These are phyloP conservation scores for Morone chrysops DNA, from an alignment of 2,113 vertebrate genomes.

Conservation along the genomic window DNA sequence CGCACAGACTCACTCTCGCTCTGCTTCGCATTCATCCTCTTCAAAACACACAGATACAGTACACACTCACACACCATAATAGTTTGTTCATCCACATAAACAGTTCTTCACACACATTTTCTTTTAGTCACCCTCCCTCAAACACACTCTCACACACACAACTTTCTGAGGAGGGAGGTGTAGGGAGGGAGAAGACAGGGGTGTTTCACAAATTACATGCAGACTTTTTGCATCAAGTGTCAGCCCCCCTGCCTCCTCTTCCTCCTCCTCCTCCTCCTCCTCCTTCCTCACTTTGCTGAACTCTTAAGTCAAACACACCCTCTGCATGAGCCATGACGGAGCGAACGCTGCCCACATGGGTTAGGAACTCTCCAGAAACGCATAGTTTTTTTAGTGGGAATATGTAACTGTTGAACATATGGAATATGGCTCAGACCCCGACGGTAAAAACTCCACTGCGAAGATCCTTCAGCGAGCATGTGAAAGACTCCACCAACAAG, in stretches of 20 bases:
- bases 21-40: neutral
- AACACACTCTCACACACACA: neutral
- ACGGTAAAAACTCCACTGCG: constrained; percentile 72
- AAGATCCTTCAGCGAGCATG: constrained; percentile 88
- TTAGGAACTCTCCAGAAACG: constrained; percentile 14
- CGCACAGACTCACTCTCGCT: neutral
- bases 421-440: constrained; percentile 75
- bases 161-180: constrained; percentile 8
- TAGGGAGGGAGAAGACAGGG: constrained; percentile 38
- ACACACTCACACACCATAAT: neutral
- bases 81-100: constrained; percentile 29
- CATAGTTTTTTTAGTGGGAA: constrained; percentile 21
- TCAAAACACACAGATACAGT: constrained; percentile 9
- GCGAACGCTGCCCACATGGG: constrained; percentile 24
- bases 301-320: constrained; percentile 49
- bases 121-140: neutral
- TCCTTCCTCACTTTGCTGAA: constrained; percentile 37
- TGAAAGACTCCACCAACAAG: constrained; percentile 84
- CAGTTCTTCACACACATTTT: constrained; percentile 1
- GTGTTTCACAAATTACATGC: constrained; percentile 74
- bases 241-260: constrained; percentile 44
- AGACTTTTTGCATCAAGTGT: constrained; percentile 76
- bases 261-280: constrained; percentile 20
- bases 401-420: constrained; percentile 28
- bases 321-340: constrained; percentile 20